Percentiles rank a stretch among this genome's conserved stretches.
These are phyloP conservation scores for Peromyscus polionotus DNA, from an alignment of 2,113 vertebrate species.

Conservation along the genomic window DNA sequence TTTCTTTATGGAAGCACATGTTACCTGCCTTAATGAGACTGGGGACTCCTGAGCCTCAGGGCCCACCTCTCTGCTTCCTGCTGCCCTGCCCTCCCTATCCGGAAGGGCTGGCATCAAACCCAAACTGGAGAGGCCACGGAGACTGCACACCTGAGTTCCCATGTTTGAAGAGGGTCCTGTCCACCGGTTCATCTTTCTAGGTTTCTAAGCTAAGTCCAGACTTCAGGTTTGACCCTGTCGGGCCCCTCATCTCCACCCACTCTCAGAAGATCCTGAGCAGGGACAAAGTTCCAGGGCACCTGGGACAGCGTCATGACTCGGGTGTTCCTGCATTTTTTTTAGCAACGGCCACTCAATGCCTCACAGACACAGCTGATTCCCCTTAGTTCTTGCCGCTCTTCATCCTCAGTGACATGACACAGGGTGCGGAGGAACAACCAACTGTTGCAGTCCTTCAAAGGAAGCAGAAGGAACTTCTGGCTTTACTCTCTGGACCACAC, in stretches of 20 bases:
- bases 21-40: slow-evolving; percentile 84
- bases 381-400: not conserved
- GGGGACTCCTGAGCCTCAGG: slow-evolving; percentile 71
- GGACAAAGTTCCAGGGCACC: not conserved
- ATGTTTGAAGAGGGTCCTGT: not conserved
- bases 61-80: not conserved
- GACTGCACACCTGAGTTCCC: not conserved
- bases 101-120: slow-evolving; percentile 74
- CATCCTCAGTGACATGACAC: not conserved
- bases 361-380: not conserved
- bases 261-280: not conserved
- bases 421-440: not conserved
- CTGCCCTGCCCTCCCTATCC: not conserved
- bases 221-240: not conserved
- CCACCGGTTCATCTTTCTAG: not conserved
- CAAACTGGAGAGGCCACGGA: not conserved
- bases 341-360: not conserved
- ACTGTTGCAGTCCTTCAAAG: not conserved
- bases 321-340: not conserved
- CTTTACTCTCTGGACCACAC: not conserved
- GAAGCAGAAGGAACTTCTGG: slow-evolving; percentile 11
- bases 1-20: slow-evolving; percentile 66
- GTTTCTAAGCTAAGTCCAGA: slow-evolving; percentile 56
- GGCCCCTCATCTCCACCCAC: not conserved
- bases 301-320: not conserved